phyloP scores from a whole-genome alignment of 2,888 invertebrate species.

The Neuroscelio doddi region DNA sequence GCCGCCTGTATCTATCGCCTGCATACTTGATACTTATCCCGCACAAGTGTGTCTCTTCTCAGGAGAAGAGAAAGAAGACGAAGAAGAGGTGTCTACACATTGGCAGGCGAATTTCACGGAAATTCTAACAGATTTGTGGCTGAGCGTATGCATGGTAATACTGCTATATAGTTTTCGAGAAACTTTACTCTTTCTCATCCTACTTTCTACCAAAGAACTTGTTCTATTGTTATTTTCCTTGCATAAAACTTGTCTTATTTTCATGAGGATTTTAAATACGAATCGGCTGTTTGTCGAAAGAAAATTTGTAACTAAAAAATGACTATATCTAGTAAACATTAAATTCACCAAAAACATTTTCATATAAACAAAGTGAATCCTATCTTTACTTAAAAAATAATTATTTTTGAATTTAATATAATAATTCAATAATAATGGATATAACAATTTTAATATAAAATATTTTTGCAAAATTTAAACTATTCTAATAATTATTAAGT shows the following conservation, averaged over 20 bases:
- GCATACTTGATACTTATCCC: slow-evolving; percentile 67
- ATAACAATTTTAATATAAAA: too few species aligned
- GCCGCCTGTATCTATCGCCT: slow-evolving; percentile 64
- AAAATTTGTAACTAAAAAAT: too few species aligned
- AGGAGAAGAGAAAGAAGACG: slow-evolving; percentile 5
- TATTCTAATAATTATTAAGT: too few species aligned
- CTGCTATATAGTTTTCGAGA: background rate
- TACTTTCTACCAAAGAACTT: background rate
- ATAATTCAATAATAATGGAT: too few species aligned
- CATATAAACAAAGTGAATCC: too few species aligned
- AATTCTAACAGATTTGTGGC: slow-evolving; percentile 42
- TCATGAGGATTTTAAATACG: slow-evolving; percentile 28
- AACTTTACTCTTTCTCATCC: slow-evolving; percentile 1
- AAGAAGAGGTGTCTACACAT: slow-evolving; percentile 19
- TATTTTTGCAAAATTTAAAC: too few species aligned
- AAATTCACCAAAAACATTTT: too few species aligned
- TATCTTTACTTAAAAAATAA: too few species aligned
- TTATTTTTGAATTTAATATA: too few species aligned
- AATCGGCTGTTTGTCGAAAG: slow-evolving; percentile 13
- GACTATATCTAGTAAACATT: too few species aligned
- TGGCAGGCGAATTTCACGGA: slow-evolving; percentile 28
- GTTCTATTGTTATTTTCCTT: background rate
- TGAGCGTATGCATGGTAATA: slow-evolving; percentile 6
- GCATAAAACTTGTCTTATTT: slow-evolving; percentile 3
- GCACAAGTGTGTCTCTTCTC: slow-evolving; percentile 44